A percentile compares a stretch with the other conserved stretches of the same genome.
phyloP scores from a whole-genome alignment of 92 coral and sea anemone species.

The Chrysogorgia sp. region DNA sequence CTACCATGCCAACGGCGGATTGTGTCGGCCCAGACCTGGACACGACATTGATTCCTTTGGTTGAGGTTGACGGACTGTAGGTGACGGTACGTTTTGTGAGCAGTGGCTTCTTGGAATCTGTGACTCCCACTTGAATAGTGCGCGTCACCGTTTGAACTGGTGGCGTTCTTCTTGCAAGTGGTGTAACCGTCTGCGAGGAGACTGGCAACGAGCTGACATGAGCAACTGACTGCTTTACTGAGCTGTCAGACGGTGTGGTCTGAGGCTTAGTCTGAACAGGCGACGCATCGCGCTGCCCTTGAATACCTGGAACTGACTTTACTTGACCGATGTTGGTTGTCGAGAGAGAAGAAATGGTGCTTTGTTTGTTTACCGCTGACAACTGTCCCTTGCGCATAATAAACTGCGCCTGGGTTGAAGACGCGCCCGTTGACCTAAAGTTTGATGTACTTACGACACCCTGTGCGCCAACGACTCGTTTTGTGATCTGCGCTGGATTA shows the following conservation, averaged over 20 bases:
- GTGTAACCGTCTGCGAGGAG: slow-evolving; percentile 13
- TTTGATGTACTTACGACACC: not conserved
- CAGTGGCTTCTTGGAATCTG: not conserved
- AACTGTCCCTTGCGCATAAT: slow-evolving; percentile 27
- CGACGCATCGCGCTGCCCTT: not conserved
- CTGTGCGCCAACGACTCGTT: slow-evolving; percentile 1
- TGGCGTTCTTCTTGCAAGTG: slow-evolving; percentile 25
- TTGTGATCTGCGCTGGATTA: not conserved
- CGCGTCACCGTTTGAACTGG: slow-evolving; percentile 25
- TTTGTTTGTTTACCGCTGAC: slow-evolving; percentile 7
- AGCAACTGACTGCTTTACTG: not conserved
- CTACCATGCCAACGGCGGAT: not conserved
- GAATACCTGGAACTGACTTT: not conserved
- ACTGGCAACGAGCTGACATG: slow-evolving; percentile 2
- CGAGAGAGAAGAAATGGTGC: not conserved
- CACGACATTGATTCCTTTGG: slow-evolving; percentile 13
- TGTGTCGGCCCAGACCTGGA: slow-evolving; percentile 29
- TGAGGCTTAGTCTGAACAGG: not conserved
- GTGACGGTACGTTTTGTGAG: slow-evolving; percentile 31
- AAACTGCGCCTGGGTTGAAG: slow-evolving; percentile 15
- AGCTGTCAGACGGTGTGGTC: slow-evolving; percentile 1
- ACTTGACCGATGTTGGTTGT: not conserved
- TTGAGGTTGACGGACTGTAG: slow-evolving; percentile 5
- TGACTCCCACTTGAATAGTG: slow-evolving; percentile 40
- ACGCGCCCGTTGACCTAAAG: not conserved